A percentile compares a stretch with the other conserved stretches of the same genome.
Evolutionary conservation across 2,113 vertebrate genomes (phyloP).

Genomic region (Zingel zingel): DNA sequence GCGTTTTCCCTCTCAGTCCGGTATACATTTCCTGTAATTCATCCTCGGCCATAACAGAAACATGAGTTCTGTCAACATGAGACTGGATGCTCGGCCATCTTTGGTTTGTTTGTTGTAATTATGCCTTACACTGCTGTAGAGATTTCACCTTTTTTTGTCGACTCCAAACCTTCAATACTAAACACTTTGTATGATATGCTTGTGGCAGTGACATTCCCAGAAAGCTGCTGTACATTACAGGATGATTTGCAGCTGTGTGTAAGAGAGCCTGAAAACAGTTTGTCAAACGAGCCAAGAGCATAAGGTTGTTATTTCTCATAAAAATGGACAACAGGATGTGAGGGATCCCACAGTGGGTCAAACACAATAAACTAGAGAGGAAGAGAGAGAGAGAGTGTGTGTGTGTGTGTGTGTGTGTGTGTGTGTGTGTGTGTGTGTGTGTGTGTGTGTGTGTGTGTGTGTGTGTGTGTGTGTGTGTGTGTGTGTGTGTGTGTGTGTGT

Average conservation of each 20-base stretch:
- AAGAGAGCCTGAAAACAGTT: conserved; percentile 20
- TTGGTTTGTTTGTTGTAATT: not conserved
- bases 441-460: conserved; percentile 38
- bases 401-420: conserved; percentile 36
- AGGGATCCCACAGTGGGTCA: conserved; percentile 68
- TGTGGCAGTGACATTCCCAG: not conserved
- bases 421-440: conserved; percentile 29
- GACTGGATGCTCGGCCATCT: not conserved
- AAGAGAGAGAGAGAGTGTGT: conserved; percentile 80
- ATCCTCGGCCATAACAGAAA: not conserved
- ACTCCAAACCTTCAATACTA: not conserved
- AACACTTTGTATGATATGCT: not conserved
- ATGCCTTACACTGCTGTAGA: not conserved
- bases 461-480: conserved; percentile 28
- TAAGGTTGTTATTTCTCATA: conserved; percentile 69
- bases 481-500: conserved; percentile 29
- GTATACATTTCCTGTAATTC: not conserved
- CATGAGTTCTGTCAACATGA: not conserved
- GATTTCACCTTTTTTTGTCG: not conserved
- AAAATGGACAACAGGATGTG: conserved; percentile 79
- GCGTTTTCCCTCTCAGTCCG: too few species aligned
- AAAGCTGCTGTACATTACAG: not conserved
- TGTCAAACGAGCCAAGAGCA: conserved; percentile 50
- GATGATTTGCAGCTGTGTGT: conserved; percentile 17
- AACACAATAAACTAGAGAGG: conserved; percentile 75